Evolutionary conservation across 2,797 vertebrate genomes (phyloP).

Genomic region (Acipenser oxyrinchus): DNA sequence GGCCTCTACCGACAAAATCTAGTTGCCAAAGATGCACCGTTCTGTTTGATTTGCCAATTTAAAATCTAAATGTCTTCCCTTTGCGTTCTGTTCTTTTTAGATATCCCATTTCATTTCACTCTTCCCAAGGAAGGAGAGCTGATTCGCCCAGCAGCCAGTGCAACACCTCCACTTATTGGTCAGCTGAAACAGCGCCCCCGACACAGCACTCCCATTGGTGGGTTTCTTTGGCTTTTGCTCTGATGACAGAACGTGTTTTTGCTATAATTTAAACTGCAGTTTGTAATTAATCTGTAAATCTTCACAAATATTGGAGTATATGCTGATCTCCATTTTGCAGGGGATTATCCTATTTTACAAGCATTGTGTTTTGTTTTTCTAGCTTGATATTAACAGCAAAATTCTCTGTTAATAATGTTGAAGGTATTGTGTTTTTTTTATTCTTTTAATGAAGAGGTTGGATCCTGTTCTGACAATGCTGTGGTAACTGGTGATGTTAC

Average conservation of each 20-base stretch:
- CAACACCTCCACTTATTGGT: constrained; percentile 73
- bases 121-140: constrained; percentile 80
- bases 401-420: neutral
- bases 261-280: no score
- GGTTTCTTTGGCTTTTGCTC: constrained; percentile 33
- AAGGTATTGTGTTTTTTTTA: constrained; percentile 9
- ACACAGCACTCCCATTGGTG: constrained; percentile 96
- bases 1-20: no score
- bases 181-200: constrained; percentile 82
- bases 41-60: no score
- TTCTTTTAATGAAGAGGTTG: constrained; percentile 48
- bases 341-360: neutral
- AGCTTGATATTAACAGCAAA: neutral
- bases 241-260: neutral
- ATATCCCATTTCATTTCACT: constrained; percentile 77
- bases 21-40: no score
- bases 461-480: constrained; percentile 60
- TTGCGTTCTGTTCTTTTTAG: constrained; percentile 43
- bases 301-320: no score
- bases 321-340: no score
- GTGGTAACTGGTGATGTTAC: constrained; percentile 54
- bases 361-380: no score
- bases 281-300: no score
- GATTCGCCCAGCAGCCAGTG: constrained; percentile 64
- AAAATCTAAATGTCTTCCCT: neutral